Conservation (phyloP, 2,888 invertebrate genomes). For the Eupithecia vulgata region DNA sequence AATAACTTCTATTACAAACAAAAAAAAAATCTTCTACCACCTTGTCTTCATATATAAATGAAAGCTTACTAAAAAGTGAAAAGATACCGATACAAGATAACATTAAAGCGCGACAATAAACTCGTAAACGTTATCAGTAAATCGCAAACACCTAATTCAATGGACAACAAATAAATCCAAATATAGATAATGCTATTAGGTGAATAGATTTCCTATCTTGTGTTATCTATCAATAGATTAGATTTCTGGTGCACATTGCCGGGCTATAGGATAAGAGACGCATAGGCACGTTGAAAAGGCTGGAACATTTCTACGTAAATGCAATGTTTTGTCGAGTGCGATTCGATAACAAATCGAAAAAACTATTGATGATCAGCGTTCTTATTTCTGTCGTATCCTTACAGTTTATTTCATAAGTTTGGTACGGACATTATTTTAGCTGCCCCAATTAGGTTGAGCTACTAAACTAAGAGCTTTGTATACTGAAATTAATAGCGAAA, state of each 20-base stretch:
- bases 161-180: slow-evolving; percentile 38
- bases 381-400: not conserved
- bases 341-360: not conserved
- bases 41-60: not conserved
- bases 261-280: slow-evolving; percentile 73
- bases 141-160: slow-evolving; percentile 43
- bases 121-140: slow-evolving; percentile 28
- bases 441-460: too few relatives aligned
- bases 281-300: slow-evolving; percentile 43
- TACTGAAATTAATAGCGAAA: too few relatives aligned
- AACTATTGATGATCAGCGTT: not conserved
- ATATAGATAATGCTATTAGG: slow-evolving; percentile 43
- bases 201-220: slow-evolving; percentile 38
- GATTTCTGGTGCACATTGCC: slow-evolving; percentile 51
- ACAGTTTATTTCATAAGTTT: not conserved
- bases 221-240: slow-evolving; percentile 39
- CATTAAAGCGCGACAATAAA: not conserved
- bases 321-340: not conserved
- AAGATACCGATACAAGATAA: slow-evolving; percentile 9
- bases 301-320: not conserved
- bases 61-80: slow-evolving; percentile 1
- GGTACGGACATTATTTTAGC: not conserved
- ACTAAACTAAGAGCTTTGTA: too few relatives aligned
- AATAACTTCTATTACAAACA: not conserved
- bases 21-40: not conserved